Conservation (phyloP, 2,113 vertebrate species). For the Sus scrofa region DNA sequence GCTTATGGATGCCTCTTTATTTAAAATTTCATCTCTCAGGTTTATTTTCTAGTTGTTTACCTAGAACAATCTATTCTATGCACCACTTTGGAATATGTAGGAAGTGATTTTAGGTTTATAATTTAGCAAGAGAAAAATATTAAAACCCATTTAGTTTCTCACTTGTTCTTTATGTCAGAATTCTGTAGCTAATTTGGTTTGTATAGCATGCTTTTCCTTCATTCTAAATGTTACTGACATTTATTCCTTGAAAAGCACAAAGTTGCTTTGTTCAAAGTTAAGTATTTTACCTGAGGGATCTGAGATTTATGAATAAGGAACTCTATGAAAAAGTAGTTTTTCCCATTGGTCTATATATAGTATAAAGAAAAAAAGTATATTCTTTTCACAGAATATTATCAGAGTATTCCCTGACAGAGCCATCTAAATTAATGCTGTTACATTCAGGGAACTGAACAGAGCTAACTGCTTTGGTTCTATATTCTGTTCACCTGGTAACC, state of each 20-base stretch:
- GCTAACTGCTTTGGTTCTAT: not conserved
- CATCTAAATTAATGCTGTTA: not conserved
- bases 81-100: not conserved
- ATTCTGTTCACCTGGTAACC: not conserved
- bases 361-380: not conserved
- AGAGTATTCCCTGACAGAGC: not conserved
- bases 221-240: not conserved
- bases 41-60: not conserved
- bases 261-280: not conserved
- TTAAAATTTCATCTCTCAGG: not conserved
- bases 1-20: not conserved
- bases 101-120: not conserved
- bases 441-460: not conserved
- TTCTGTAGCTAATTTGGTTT: not conserved
- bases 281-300: not conserved
- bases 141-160: not conserved
- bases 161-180: not conserved
- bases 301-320: not conserved
- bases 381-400: not conserved
- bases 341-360: not conserved
- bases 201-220: not conserved
- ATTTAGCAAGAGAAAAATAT: slow-evolving; percentile 47
- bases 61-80: not conserved
- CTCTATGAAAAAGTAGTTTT: not conserved
- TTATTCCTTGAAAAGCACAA: not conserved